Evolutionary conservation across 1,140 invertebrate genomes (phyloP), one percentile per base, ranked within the genome.

Genomic region (Dreissena polymorpha): DNA sequence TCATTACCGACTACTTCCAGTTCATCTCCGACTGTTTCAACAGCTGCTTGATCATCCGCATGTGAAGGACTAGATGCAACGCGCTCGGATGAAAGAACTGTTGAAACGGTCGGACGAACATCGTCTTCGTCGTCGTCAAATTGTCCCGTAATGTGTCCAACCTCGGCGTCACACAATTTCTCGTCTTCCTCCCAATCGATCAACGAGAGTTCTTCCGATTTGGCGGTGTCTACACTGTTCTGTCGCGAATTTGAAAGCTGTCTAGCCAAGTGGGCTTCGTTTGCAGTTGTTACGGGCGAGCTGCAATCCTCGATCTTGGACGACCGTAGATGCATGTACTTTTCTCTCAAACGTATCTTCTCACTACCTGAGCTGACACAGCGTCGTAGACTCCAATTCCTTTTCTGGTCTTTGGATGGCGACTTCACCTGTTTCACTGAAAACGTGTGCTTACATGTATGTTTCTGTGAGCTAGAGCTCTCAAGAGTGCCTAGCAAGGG

Each of bases 181-280:
- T 83, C 81, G 18, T 83, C 81, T 64, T 83, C 81, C 2, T 83
- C 81, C 81, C 81, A 83, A 60, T 83, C 81, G 57, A 83, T 83
- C 21, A 83, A 67, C 25, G 81, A 76, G n/a, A 76, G 50, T 64
- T 83, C 73, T 18, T 83, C 81, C 63, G 57, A 39, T 29, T 74
- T 73, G 18, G 55, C 51, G 25, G 51, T 68, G 25, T 82, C 79
- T 6, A 72, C 29, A 5, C 55, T 63, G 25, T 74, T 70, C 16
- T 55, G 60, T 57, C 72, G 64, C n/a, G 79, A 67, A 57, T 68
- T 70, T 16, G 53, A 69, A 1, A 8, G 76, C 49, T 69, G 65
- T 25, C 21, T 55, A 7, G n/a, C 29, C 6, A 70, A 18, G 21
- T 57, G 68, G 13, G 16, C 65, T 49, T 70, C 68, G n/a, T 70